Base-by-base conservation (phyloP, 2,888 invertebrate genomes). In the Nomada hirtipes region DNA sequence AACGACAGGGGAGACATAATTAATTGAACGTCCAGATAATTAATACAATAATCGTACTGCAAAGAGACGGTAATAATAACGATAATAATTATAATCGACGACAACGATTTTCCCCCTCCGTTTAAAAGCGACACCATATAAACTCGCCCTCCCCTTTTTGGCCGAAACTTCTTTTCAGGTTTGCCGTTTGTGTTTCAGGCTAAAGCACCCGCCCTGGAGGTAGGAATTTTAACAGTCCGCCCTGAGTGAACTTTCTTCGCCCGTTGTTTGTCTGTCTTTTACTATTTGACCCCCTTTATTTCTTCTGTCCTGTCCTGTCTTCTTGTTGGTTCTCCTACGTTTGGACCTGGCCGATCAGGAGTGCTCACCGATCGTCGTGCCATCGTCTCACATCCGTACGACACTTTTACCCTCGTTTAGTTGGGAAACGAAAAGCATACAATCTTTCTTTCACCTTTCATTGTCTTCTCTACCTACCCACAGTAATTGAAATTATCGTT, bases 151-250 rank as follows among this genome's bases (percentile, higher is more conserved):
- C 18, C 20, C 63, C 55, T 18, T 18, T 29, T 26, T 69, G 60
- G 63, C 69, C 68, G 76, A 82, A 71, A 83, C 89, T 88, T 86
- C 89, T 90, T 91, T 92, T 92, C 92, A 92, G 91, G 88, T 91
- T 90, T 93, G 90, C 91, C 91, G 89, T 93, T 93, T 93, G 93
- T 93, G 93, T 93, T 93, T 93, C 93, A 93, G 93, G 91, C 93
- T 90, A 92, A 93, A 93, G 88, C 92, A 85, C 92, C 93, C 91
- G 91, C 91, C 90, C 91, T 92, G 91, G 93, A 92, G 93, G 93
- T 93, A 93, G 91, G 92, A 92, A 90, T 91, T 80, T 80, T 90
- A 91, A 89, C 88, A 89, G 83, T 92, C 89, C 89, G 89, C 90
- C 91, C 89, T 71, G 60, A 60, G 84, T 84, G 87, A 88, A 84